Percentiles rank a stretch among this genome's conserved stretches.
These are phyloP conservation scores for Ambastaia sidthimunki DNA, from an alignment of 2,797 vertebrate species.

Conservation along the genomic window DNA sequence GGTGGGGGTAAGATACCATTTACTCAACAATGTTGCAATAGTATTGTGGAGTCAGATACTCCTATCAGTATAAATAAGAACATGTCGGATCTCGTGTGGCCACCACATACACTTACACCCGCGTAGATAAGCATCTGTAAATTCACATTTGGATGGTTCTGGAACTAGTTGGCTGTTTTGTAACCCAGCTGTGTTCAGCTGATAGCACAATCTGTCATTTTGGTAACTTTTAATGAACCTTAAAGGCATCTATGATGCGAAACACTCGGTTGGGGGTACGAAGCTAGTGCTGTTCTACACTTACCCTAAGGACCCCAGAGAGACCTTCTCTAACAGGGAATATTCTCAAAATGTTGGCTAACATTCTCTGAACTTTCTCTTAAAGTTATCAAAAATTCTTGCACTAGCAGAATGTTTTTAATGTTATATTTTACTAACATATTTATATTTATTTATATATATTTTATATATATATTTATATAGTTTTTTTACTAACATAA, in stretches of 20 bases:
- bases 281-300: not conserved
- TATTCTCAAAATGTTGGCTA: too few species aligned
- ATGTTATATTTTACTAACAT: too few species aligned
- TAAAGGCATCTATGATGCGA: constrained; percentile 20
- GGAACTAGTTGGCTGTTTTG: constrained; percentile 41
- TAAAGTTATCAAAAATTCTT: not conserved
- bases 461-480: not conserved
- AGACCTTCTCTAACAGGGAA: too few species aligned
- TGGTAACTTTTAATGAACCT: constrained; percentile 37
- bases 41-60: constrained; percentile 29
- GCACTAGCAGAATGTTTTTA: not conserved
- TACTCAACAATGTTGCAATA: constrained; percentile 54
- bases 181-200: constrained; percentile 40
- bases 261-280: not conserved
- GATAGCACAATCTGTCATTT: constrained; percentile 39
- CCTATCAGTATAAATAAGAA: constrained; percentile 47
- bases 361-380: too few species aligned
- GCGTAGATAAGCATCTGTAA: constrained; percentile 45
- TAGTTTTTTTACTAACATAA: too few species aligned
- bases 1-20: constrained; percentile 47
- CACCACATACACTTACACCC: constrained; percentile 1
- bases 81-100: constrained; percentile 27
- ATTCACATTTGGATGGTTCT: constrained; percentile 52
- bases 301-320: not conserved
- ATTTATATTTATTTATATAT: too few species aligned